phyloP scores from a whole-genome alignment of 2,113 vertebrate species.

The Anarhynchus alexandrinus region DNA sequence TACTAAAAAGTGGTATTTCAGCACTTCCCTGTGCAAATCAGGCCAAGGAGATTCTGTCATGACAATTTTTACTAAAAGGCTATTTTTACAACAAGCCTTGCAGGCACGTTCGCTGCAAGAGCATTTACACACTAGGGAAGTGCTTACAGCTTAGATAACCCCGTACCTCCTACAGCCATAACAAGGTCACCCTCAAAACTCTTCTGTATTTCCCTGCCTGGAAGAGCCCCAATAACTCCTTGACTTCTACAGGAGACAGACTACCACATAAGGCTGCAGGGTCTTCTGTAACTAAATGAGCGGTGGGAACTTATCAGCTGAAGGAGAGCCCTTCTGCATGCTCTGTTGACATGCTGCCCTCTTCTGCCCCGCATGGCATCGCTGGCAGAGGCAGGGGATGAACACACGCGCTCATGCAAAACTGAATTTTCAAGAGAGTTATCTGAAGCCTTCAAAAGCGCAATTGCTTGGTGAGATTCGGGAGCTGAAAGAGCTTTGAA shows the following conservation, averaged over 20 bases:
- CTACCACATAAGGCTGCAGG: background rate
- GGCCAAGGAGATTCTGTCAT: background rate
- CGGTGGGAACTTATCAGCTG: background rate
- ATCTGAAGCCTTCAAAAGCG: background rate
- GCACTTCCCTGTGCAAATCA: background rate
- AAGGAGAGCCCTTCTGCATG: background rate
- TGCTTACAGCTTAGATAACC: background rate
- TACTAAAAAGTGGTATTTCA: background rate
- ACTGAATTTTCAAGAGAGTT: background rate
- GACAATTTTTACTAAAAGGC: background rate
- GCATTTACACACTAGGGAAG: background rate
- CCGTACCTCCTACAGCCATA: background rate
- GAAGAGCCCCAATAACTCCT: background rate
- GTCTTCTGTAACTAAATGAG: background rate
- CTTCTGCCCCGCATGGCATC: background rate
- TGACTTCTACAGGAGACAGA: background rate
- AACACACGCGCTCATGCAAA: background rate
- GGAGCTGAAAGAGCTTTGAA: background rate
- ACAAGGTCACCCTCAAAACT: background rate
- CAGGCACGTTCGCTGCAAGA: background rate
- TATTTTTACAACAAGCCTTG: background rate
- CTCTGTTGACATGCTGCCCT: background rate
- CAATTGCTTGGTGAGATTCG: background rate
- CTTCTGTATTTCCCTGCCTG: background rate
- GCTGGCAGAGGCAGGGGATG: background rate